phyloP scores from a whole-genome alignment of 2,888 invertebrate species.

The Brachynemurus nebulosus region DNA sequence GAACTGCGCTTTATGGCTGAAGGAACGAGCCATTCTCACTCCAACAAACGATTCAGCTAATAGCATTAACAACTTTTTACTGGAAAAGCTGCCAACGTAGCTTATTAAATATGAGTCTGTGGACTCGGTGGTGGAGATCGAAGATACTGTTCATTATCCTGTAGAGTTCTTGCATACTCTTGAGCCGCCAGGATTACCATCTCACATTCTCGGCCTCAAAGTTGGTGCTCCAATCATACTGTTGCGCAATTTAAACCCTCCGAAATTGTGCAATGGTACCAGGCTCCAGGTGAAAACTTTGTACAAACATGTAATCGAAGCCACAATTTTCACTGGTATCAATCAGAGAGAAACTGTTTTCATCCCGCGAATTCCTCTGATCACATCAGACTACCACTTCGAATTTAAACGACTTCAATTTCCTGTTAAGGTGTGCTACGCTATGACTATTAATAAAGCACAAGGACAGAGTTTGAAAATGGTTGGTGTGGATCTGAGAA shows the following conservation, averaged over 20 bases:
- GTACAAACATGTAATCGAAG: slow-evolving; percentile 14
- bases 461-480: slow-evolving; percentile 20
- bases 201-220: slow-evolving; percentile 14
- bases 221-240: slow-evolving; percentile 18
- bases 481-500: slow-evolving; percentile 7
- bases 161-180: slow-evolving; percentile 14
- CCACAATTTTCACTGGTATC: slow-evolving; percentile 8
- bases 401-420: too few relatives aligned
- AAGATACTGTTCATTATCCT: slow-evolving; percentile 10
- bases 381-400: slow-evolving; percentile 13
- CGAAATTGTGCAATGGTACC: slow-evolving; percentile 20
- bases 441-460: slow-evolving; percentile 20
- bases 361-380: slow-evolving; percentile 20
- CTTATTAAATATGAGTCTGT: not conserved
- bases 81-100: not conserved
- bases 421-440: slow-evolving; percentile 22
- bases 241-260: slow-evolving; percentile 18
- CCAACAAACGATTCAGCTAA: not conserved
- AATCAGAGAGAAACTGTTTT: slow-evolving; percentile 14
- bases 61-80: not conserved
- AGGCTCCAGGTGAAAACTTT: slow-evolving; percentile 15
- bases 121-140: not conserved
- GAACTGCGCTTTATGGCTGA: not conserved
- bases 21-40: not conserved
- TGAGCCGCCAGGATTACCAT: slow-evolving; percentile 16